Evolutionary conservation across 2,113 vertebrate genomes (phyloP), one percentile per base, ranked within the genome.

Genomic region (Eleginops maclovinus): DNA sequence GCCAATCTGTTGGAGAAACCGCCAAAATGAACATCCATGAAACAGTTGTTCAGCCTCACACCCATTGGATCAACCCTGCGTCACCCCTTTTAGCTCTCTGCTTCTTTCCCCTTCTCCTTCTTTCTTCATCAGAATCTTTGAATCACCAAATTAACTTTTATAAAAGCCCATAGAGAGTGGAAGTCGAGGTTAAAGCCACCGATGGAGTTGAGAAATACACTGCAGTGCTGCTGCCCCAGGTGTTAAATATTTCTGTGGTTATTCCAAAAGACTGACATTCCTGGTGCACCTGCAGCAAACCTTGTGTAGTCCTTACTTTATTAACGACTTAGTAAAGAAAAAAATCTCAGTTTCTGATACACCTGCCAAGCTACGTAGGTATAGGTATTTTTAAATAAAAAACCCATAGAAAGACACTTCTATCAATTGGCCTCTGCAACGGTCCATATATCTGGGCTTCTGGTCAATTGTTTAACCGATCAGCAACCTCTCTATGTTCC

Each of bases 1-100:
- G 82, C 84, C 87, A 89, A 54, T 1, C 1, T n/a, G 21, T 46
- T 55, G 53, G 19, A 79, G 47, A 53, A 76, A 64, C 4, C 14
- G 54, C 75, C 67, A 75, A 65, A 62, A 60, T 59, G 49, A 41
- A 68, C 47, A 53, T 55, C 49, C 51, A 36, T 43, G 28, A 78
- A 68, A 75, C 10, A 31, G n/a, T 59, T 63, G 74, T 64, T 78
- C 53, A 31, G 26, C 53, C 31, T 79, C 83, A 75, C 72, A 44
- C 69, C 72, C 69, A 24, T 41, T 69, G 63, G 76, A 55, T 62
- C 11, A 60, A 51, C 4, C 0, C 3, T 2, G 51, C 61, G 69
- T 75, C 61, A 47, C 41, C 44, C 4, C 21, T 68, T 55, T 47
- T 44, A 68, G 15, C 70, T 61, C 50, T 40, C n/a, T 19, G 13